phyloP scores from a whole-genome alignment of 1,140 invertebrate genomes.

The Formica selysi region DNA sequence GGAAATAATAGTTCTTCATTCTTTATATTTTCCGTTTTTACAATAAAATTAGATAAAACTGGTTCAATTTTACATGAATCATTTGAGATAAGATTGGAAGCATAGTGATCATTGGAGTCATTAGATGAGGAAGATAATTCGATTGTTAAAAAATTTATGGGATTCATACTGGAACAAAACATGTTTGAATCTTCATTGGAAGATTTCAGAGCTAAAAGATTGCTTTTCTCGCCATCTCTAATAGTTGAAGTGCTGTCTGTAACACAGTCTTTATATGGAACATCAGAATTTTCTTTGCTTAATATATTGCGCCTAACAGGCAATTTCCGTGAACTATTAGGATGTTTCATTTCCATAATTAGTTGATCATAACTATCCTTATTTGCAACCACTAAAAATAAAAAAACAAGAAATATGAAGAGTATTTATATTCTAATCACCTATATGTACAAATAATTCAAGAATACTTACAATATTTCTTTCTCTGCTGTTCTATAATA shows the following conservation, averaged over 20 bases:
- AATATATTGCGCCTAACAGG: constrained; percentile 40
- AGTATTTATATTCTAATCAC: constrained; percentile 19
- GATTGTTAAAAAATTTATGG: constrained; percentile 59
- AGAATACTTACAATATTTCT: constrained; percentile 84
- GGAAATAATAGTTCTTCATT: neutral
- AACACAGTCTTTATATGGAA: neutral
- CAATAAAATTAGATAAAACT: neutral
- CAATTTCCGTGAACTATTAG: constrained; percentile 53
- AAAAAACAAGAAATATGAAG: constrained; percentile 65
- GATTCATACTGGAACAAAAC: constrained; percentile 74
- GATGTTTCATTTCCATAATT: constrained; percentile 79
- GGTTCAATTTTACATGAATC: neutral
- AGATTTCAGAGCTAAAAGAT: constrained; percentile 6
- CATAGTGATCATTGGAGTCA: neutral
- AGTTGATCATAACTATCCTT: constrained; percentile 81
- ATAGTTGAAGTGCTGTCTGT: neutral
- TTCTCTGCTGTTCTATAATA: constrained; percentile 83
- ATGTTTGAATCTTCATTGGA: constrained; percentile 74
- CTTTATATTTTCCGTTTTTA: constrained; percentile 4
- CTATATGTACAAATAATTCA: neutral
- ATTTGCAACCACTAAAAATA: constrained; percentile 79
- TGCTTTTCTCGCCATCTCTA: neutral
- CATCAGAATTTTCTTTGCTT: constrained; percentile 5
- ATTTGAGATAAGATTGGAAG: neutral
- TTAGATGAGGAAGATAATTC: constrained; percentile 50